phyloP scores from a whole-genome alignment of 2,888 invertebrate species.

The Leptura quadrifasciata region DNA sequence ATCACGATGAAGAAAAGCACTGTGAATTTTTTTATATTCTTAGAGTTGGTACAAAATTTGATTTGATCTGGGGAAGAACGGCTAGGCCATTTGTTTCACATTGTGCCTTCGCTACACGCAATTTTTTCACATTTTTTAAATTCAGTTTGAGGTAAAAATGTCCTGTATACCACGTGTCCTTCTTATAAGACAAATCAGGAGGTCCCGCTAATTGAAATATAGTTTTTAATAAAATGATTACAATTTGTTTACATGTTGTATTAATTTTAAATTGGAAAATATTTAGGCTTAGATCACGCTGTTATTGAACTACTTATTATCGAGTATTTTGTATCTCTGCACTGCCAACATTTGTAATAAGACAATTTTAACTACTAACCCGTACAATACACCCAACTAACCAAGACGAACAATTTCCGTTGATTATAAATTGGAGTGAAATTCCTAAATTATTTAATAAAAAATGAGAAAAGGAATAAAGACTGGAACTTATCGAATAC shows the following conservation, averaged over 20 bases:
- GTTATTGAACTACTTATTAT: not conserved
- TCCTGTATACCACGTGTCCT: too few species aligned
- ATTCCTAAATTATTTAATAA: slow-evolving; percentile 56
- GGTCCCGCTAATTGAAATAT: too few species aligned
- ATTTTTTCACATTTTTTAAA: too few species aligned
- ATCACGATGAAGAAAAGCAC: too few species aligned
- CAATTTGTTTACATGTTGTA: not conserved
- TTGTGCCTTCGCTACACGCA: too few species aligned
- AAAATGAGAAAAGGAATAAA: slow-evolving; percentile 60
- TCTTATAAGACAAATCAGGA: too few species aligned
- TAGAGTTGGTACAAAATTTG: too few species aligned
- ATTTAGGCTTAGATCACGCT: not conserved
- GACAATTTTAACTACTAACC: slow-evolving; percentile 15
- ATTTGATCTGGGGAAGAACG: too few species aligned
- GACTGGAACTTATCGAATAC: slow-evolving; percentile 65
- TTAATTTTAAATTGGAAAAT: not conserved
- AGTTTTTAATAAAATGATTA: too few species aligned
- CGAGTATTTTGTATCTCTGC: slow-evolving; percentile 23
- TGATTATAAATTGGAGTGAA: slow-evolving; percentile 64
- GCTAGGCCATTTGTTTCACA: too few species aligned
- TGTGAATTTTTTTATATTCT: too few species aligned
- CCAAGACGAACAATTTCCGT: slow-evolving; percentile 43
- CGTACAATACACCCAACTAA: not conserved
- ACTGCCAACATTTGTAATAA: slow-evolving; percentile 33
- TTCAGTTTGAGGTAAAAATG: too few species aligned